Evolutionary conservation across 2,888 invertebrate genomes (phyloP).

Genomic region (Eilema depressum): DNA sequence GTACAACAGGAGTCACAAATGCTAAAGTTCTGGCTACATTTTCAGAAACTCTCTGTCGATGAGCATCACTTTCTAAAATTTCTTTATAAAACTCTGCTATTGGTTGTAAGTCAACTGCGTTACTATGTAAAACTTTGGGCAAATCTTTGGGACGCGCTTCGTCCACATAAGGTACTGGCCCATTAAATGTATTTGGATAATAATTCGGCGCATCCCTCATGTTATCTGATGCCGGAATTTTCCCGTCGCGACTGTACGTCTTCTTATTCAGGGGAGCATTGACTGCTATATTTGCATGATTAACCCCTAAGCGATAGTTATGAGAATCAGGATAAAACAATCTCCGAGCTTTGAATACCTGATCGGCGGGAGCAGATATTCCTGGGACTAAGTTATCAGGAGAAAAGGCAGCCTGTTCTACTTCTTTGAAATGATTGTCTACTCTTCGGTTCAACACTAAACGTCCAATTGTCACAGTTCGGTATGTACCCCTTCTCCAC

Average conservation of each 20-base stretch:
- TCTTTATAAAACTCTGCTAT: slow-evolving; percentile 11
- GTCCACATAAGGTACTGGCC: slow-evolving; percentile 7
- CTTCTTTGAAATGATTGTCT: slow-evolving; percentile 12
- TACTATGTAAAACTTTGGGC: slow-evolving; percentile 6
- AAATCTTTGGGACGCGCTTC: not conserved
- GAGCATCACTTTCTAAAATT: slow-evolving; percentile 13
- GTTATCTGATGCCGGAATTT: not conserved
- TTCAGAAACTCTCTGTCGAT: slow-evolving; percentile 13
- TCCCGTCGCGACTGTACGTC: slow-evolving; percentile 7
- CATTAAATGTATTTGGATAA: slow-evolving; percentile 11
- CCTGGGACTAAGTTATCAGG: slow-evolving; percentile 11
- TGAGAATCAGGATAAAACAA: not conserved
- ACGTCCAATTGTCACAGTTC: slow-evolving; percentile 9
- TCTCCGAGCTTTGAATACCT: not conserved
- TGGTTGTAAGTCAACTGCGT: slow-evolving; percentile 10
- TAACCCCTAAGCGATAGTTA: slow-evolving; percentile 9
- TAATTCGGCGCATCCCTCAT: slow-evolving; percentile 11
- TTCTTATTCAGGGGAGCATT: slow-evolving; percentile 7
- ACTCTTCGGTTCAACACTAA: slow-evolving; percentile 8
- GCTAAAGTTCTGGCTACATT: slow-evolving; percentile 2
- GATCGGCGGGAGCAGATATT: not conserved
- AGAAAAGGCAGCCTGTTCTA: slow-evolving; percentile 4
- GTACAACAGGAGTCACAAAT: too few relatives aligned
- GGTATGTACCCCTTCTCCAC: slow-evolving; percentile 11
- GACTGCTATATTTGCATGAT: not conserved